These are phyloP conservation scores for Troides helena DNA, from an alignment of 2,888 invertebrate genomes.

Conservation along the genomic window DNA sequence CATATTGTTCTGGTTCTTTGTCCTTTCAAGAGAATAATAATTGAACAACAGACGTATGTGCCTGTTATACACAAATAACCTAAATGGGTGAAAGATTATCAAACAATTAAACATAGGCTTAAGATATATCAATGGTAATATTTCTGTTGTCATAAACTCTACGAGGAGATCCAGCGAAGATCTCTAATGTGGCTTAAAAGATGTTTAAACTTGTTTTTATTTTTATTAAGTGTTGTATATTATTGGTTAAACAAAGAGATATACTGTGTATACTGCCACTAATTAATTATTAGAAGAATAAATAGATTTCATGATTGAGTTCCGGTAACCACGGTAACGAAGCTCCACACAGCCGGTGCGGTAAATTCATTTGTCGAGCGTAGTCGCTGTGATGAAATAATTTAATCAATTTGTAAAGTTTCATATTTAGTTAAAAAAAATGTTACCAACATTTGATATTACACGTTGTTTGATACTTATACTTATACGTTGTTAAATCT, in stretches of 20 bases:
- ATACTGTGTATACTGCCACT: background rate
- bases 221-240: no score
- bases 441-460: no score
- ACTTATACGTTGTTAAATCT: no score
- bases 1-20: constrained; percentile 1
- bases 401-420: constrained; percentile 23
- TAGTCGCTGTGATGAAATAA: constrained; percentile 22
- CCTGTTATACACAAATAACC: no score
- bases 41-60: background rate
- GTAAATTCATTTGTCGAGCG: constrained; percentile 26
- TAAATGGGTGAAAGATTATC: no score
- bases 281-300: constrained; percentile 12
- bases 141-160: no score
- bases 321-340: constrained; percentile 2
- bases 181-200: no score
- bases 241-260: background rate
- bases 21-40: constrained; percentile 2
- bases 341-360: constrained; percentile 15
- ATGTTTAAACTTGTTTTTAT: no score
- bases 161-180: no score
- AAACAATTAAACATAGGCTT: no score
- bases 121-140: no score
- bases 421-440: background rate
- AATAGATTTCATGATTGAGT: constrained; percentile 7
- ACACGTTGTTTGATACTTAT: no score